Evolutionary conservation across 2,888 invertebrate genomes (phyloP).

Genomic region (Drosophila kanekoi): DNA sequence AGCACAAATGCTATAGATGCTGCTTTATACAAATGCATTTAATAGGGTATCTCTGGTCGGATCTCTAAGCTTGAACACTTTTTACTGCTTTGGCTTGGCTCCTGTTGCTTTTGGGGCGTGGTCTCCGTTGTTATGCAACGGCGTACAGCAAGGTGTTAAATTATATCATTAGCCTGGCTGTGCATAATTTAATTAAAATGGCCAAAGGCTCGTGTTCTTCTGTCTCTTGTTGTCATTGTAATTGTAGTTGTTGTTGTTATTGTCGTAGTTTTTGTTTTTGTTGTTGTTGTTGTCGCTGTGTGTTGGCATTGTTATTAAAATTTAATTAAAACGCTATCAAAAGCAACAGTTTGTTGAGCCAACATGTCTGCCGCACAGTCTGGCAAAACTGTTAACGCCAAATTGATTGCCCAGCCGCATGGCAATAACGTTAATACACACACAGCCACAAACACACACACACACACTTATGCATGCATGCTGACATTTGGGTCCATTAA

Average conservation of each 20-base stretch:
- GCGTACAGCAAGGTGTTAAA: slow-evolving; percentile 48
- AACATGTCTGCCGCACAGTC: slow-evolving; percentile 7
- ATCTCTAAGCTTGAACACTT: not conserved
- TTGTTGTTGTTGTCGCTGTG: slow-evolving; percentile 6
- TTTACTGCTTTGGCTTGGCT: not conserved
- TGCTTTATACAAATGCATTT: too few relatives aligned
- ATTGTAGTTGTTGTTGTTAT: slow-evolving; percentile 6
- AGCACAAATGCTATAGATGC: too few relatives aligned
- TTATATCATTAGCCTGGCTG: slow-evolving; percentile 47
- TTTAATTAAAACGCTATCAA: slow-evolving; percentile 62
- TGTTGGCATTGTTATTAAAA: slow-evolving; percentile 52
- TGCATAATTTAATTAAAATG: slow-evolving; percentile 54
- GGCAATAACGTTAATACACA: slow-evolving; percentile 16
- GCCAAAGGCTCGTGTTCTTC: slow-evolving; percentile 13
- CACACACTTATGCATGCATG: not conserved
- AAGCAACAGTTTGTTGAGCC: slow-evolving; percentile 46
- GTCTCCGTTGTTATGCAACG: slow-evolving; percentile 19
- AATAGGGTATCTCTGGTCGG: not conserved
- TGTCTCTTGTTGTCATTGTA: slow-evolving; percentile 1
- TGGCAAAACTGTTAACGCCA: slow-evolving; percentile 42
- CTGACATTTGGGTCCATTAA: not conserved
- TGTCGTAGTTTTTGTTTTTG: too few relatives aligned
- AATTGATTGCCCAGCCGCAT: slow-evolving; percentile 47
- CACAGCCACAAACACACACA: not conserved
- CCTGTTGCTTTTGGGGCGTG: slow-evolving; percentile 3